Evolutionary conservation across 2,888 invertebrate genomes (phyloP), one percentile per base, ranked within the genome.

Genomic region (Lasioglossum figueresi): DNA sequence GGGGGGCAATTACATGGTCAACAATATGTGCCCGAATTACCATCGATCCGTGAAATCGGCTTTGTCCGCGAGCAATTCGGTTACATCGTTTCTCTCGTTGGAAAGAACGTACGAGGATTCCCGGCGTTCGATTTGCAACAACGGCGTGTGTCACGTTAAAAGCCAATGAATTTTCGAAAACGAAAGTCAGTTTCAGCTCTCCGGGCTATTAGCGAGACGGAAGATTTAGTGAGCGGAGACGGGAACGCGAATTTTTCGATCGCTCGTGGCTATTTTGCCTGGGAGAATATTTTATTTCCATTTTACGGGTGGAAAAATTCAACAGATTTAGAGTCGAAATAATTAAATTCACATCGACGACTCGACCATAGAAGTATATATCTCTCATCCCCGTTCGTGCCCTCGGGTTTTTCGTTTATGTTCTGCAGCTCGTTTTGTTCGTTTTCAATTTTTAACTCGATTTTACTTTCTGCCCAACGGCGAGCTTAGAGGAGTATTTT

Each of bases 1-100:
- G 56, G 48, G 19, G 4, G 76, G 48, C 82, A 71, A 82, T 82
- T 82, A 75, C 73, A 34, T 48, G 34, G 63, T 34, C 48, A 78
- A 77, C 73, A 74, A 70, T 77, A 82, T 45, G 83, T 37, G 52
- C 45, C 23, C 3, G 56, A 48, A 31, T 23, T 16, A 31, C 8
- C 45, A 59, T 34, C 73, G 66, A 73, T 63, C 68, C 76, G 19
- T 37, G 27, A 71, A 78, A 78, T 78, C 77, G 40, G 71, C 37
- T 56, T 52, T 45, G 27, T 78, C 34, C 59, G 4, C 34, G 76
- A 45, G 31, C 63, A 45, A 63, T 31, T 6, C 76, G 31, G 34
- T 76, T 63, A 43, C 45, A 34, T 48, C 76, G 76, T 34, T 76
- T 45, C 43, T 66, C 40, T 34, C 37, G 34, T 19, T 34, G 8